A percentile compares a stretch with the other conserved stretches of the same genome.
phyloP scores from a whole-genome alignment of 2,888 invertebrate species.

The Tyria jacobaeae region DNA sequence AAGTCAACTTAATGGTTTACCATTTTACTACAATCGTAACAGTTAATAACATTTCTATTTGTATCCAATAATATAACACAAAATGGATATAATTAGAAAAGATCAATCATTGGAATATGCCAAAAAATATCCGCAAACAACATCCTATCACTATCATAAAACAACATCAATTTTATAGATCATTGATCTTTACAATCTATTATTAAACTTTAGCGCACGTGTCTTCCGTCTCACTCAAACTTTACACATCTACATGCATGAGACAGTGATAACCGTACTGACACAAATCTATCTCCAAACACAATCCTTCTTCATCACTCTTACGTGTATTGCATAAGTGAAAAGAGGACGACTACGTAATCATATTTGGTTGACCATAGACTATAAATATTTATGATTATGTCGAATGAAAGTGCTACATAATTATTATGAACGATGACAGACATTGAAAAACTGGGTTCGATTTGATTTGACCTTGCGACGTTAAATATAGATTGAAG shows the following conservation, averaged over 20 bases:
- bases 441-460: constrained; percentile 8
- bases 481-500: constrained; percentile 7
- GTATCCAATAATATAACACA: no score
- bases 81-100: no score
- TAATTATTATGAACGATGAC: constrained; percentile 7
- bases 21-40: no score
- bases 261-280: constrained; percentile 21
- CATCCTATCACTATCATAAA: constrained; percentile 40
- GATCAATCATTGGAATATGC: background rate
- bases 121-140: constrained; percentile 12
- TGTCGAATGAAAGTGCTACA: constrained; percentile 6
- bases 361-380: background rate
- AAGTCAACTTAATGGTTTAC: no score
- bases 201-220: constrained; percentile 51
- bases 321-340: constrained; percentile 1
- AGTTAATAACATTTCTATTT: no score
- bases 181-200: constrained; percentile 54
- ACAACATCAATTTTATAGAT: constrained; percentile 54
- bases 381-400: constrained; percentile 9
- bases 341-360: constrained; percentile 26
- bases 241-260: background rate
- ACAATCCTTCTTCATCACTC: constrained; percentile 26
- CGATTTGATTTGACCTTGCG: constrained; percentile 13
- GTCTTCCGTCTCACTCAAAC: constrained; percentile 36
- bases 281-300: background rate